Base-by-base conservation (phyloP, 2,888 invertebrate genomes). In the Epicampocera succincta region DNA sequence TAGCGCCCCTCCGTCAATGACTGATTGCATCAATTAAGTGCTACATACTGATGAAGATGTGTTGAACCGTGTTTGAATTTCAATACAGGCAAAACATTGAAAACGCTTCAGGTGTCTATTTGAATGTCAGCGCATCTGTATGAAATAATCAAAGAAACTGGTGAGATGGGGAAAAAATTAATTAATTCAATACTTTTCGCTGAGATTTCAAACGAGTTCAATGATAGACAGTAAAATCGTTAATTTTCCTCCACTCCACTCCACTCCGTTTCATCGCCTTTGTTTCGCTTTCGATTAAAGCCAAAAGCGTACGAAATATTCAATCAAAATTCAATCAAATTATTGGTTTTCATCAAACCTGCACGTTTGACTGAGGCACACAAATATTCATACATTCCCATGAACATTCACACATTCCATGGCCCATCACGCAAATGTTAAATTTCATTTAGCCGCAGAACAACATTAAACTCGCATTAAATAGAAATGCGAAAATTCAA, bases 181-280 rank as follows among this genome's bases (percentile, higher is more conserved):
- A 72, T 78, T 78, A 72, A 78, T 60, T 72, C 63, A 72, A 78
- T n/a, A 58, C 42, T 58, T 65, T 58, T 50, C 42, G 44, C 19
- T 72, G 15, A 8, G 17, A 40, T 54, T 42, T 71, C 29, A 12
- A 68, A 61, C 11, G 33, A 61, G 42, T 48, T 50, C 71, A 77
- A 54, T 56, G 19, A 77, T 50, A 29, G 6, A 25, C 5, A 52
- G 42, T 44, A 50, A 72, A 72, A 44, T 42, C 5, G 2, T 17
- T 52, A 44, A 2, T 56, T 56, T 17, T 8, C 33, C 17, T 17
- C 19, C 3, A 48, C 48, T 17, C 9, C 33, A 17, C 25, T 29
- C n/a, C 54, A 40, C 58, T 75, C 13, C 29, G 54, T 56, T 65
- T 13, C n/a, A 66, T 60, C 13, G 52, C 33, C 21, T 52, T 52